phyloP scores from a whole-genome alignment of 2,113 vertebrate genomes.

The Chamaetylas fuelleborni region DNA sequence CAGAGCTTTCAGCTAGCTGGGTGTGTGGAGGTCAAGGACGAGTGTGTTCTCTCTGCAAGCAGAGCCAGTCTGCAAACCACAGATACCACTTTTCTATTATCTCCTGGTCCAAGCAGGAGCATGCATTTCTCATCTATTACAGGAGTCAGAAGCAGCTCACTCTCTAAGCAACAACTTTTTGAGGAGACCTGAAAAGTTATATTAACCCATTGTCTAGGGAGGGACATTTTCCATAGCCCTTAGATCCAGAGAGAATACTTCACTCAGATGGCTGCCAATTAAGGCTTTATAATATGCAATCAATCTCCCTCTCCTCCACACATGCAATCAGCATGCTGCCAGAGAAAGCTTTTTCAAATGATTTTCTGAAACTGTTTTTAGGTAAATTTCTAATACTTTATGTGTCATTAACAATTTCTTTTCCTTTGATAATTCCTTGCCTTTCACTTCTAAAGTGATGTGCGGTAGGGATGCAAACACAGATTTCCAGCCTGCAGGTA shows the following conservation, averaged over 20 bases:
- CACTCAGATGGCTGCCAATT: neutral
- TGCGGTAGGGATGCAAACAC: neutral
- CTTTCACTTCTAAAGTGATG: neutral
- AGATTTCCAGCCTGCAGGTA: neutral
- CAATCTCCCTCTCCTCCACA: neutral
- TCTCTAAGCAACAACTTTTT: neutral
- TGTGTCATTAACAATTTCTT: neutral
- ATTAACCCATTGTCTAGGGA: neutral
- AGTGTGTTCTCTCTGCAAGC: accelerated
- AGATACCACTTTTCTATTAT: neutral
- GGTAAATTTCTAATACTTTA: neutral
- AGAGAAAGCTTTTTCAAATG: neutral
- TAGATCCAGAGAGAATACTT: neutral
- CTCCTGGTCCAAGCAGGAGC: neutral
- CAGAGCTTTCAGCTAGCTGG: neutral
- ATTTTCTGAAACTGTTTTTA: neutral
- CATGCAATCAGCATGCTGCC: neutral
- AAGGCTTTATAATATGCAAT: neutral
- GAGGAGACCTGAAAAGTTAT: neutral
- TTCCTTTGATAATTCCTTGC: neutral
- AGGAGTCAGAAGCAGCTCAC: neutral
- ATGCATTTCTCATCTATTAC: neutral
- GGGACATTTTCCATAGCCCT: neutral
- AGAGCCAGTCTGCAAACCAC: neutral
- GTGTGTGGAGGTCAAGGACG: neutral